Conservation (phyloP, 2,113 vertebrate genomes). For the Orycteropus afer region DNA sequence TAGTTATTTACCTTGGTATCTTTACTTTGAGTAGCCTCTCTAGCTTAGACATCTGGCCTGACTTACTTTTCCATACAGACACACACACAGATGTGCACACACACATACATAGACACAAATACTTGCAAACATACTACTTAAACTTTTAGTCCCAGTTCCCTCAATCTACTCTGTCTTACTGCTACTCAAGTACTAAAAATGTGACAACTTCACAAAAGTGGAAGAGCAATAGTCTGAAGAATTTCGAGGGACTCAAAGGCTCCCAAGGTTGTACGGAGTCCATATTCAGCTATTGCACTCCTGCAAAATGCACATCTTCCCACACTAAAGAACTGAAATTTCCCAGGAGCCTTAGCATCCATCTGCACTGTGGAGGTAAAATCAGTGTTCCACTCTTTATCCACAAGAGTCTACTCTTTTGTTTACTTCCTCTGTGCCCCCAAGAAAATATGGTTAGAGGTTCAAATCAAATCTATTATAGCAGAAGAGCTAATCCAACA, state of each 20-base stretch:
- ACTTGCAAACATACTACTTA: not conserved
- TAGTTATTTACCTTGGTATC: not conserved
- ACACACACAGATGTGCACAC: too few relatives aligned
- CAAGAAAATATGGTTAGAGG: not conserved
- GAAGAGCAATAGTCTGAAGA: slow-evolving; percentile 14
- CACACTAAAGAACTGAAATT: not conserved
- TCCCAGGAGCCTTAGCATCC: not conserved
- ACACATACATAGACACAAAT: not conserved
- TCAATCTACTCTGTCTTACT: not conserved
- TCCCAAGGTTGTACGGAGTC: not conserved
- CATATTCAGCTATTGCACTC: not conserved
- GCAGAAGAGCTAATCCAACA: not conserved
- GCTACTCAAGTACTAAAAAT: not conserved
- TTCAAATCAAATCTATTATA: not conserved
- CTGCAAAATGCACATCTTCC: not conserved
- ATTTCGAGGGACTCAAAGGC: slow-evolving; percentile 12
- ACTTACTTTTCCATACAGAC: not conserved
- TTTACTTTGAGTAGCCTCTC: not conserved
- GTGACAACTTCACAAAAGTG: not conserved
- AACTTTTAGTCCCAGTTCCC: not conserved
- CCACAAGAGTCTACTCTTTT: not conserved
- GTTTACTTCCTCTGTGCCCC: not conserved
- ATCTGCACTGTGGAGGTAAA: not conserved
- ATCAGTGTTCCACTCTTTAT: not conserved
- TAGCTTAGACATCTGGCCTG: not conserved